Conservation (phyloP, 2,113 vertebrate genomes). For the Poecilia latipinna region DNA sequence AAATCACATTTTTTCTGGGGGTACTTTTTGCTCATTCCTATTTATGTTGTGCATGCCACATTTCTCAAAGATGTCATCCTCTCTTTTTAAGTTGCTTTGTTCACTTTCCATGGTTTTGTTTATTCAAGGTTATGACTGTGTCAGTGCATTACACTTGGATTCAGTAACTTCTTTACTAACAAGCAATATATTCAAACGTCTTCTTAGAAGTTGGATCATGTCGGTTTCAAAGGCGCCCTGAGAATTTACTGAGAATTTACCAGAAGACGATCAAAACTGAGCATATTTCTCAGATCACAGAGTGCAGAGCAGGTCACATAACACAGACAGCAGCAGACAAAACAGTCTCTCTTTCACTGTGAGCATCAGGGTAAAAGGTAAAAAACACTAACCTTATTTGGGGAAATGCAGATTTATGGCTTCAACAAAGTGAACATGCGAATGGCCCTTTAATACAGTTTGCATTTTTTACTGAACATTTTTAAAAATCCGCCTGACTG, state of each 20-base stretch:
- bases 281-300: neutral
- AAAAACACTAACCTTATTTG: too few relatives aligned
- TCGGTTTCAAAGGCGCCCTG: neutral
- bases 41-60: constrained; percentile 3
- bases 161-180: neutral
- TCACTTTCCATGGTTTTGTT: neutral
- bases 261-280: neutral
- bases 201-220: neutral
- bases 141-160: neutral
- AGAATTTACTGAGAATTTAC: neutral
- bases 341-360: too few relatives aligned
- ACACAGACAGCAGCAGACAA: neutral
- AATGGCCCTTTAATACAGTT: too few relatives aligned
- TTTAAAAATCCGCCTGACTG: too few relatives aligned
- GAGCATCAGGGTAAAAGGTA: too few relatives aligned
- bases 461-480: too few relatives aligned
- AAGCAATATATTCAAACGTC: neutral
- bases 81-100: neutral
- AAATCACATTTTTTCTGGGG: rapidly evolving
- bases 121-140: neutral
- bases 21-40: neutral
- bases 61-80: neutral
- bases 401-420: too few relatives aligned
- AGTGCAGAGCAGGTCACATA: neutral
- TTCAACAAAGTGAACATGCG: too few relatives aligned